A percentile compares a stretch with the other conserved stretches of the same genome.
Evolutionary conservation across 2,888 invertebrate genomes (phyloP).

Genomic region (Elaeidobius kamerunicus): DNA sequence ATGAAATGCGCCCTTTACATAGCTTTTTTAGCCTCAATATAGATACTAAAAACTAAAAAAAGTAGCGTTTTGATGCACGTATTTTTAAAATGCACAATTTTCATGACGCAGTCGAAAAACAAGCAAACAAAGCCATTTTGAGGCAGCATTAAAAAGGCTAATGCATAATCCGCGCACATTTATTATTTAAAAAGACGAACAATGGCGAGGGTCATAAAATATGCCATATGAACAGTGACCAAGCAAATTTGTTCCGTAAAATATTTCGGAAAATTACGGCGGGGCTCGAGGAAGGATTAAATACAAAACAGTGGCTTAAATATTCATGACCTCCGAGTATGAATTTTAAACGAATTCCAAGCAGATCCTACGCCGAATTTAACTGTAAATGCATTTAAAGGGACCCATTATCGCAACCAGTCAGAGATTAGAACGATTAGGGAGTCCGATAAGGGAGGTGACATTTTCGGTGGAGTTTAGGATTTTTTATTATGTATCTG

Average conservation of each 20-base stretch:
- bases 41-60: too few relatives aligned
- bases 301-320: conserved; percentile 19
- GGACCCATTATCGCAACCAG: background rate
- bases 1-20: too few relatives aligned
- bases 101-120: too few relatives aligned
- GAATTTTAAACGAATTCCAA: conserved; percentile 18
- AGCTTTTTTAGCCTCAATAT: too few relatives aligned
- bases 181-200: conserved; percentile 15
- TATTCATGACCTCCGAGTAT: conserved; percentile 22
- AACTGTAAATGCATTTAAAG: conserved; percentile 22
- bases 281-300: conserved; percentile 20
- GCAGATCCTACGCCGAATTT: conserved; percentile 14
- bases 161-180: background rate
- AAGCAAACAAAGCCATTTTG: too few relatives aligned
- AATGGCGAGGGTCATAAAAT: conserved; percentile 15
- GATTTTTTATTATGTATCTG: too few relatives aligned
- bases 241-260: conserved; percentile 13
- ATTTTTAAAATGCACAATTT: too few relatives aligned
- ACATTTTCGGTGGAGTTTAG: too few relatives aligned
- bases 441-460: too few relatives aligned
- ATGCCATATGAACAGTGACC: conserved; percentile 19
- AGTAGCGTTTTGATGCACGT: too few relatives aligned
- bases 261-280: conserved; percentile 21
- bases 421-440: background rate
- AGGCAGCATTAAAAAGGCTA: too few relatives aligned